Percentiles rank a stretch among this genome's conserved stretches.
Conservation (phyloP, 2,888 invertebrate genomes). For the Lucinisca nassula region DNA sequence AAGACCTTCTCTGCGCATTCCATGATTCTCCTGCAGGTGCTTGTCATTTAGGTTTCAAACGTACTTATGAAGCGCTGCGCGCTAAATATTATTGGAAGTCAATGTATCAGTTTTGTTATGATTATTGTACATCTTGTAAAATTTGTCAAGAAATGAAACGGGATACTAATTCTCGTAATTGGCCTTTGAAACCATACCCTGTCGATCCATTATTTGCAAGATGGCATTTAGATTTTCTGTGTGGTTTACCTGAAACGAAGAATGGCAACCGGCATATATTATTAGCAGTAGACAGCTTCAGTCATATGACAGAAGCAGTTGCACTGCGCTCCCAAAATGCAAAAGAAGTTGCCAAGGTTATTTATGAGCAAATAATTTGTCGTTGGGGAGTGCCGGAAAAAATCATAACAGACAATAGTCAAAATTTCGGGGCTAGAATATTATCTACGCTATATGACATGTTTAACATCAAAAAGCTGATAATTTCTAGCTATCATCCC, state of each 20-base stretch:
- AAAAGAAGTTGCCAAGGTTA: not conserved
- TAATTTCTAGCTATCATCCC: conserved; percentile 2
- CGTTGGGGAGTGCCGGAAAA: not conserved
- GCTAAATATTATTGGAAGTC: not conserved
- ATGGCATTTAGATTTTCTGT: not conserved
- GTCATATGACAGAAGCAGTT: conserved; percentile 23
- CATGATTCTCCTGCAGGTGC: not conserved
- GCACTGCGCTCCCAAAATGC: conserved; percentile 14
- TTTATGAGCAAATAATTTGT: conserved; percentile 16
- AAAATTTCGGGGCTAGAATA: not conserved
- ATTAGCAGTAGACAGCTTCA: not conserved
- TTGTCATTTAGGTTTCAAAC: not conserved
- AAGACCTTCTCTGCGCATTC: not conserved
- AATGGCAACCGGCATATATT: conserved; percentile 10
- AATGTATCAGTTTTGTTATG: not conserved
- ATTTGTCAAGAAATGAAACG: conserved; percentile 13
- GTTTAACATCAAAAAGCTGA: not conserved
- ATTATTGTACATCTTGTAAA: conserved; percentile 7
- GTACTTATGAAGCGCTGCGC: not conserved
- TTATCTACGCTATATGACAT: not conserved
- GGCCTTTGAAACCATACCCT: not conserved
- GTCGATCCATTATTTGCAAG: not conserved
- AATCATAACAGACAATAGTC: not conserved
- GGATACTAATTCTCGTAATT: not conserved
- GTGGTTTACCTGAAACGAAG: not conserved